phyloP scores from a whole-genome alignment of 2,113 vertebrate species.

The Thunnus maccoyii region DNA sequence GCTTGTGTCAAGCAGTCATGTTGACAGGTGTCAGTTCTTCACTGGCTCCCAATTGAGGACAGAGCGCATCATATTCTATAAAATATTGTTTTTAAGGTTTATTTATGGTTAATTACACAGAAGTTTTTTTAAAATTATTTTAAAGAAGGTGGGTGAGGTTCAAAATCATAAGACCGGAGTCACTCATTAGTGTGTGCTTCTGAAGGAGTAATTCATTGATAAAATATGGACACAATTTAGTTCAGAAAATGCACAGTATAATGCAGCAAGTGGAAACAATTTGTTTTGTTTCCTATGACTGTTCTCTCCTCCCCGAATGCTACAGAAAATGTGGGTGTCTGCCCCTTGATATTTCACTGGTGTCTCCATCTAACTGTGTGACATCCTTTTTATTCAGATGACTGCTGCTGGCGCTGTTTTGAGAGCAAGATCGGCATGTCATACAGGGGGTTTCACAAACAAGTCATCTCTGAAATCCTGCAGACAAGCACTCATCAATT shows the following conservation, averaged over 20 bases:
- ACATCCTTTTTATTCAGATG: conserved; percentile 70
- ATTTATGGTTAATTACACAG: no score
- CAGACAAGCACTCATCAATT: conserved; percentile 71
- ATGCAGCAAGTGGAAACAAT: conserved; percentile 39
- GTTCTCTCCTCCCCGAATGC: conserved; percentile 19
- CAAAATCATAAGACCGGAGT: not conserved
- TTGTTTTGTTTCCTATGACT: conserved; percentile 1
- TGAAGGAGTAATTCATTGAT: not conserved
- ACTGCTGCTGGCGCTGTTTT: conserved; percentile 58
- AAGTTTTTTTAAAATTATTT: no score
- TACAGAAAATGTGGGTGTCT: conserved; percentile 54
- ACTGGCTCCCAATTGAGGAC: conserved; percentile 9
- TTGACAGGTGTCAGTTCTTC: conserved; percentile 41
- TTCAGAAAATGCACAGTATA: conserved; percentile 18
- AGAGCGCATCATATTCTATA: conserved; percentile 10
- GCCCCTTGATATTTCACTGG: conserved; percentile 67
- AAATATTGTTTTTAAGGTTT: no score
- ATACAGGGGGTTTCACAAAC: conserved; percentile 60
- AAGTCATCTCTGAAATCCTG: conserved; percentile 70
- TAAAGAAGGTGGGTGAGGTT: no score
- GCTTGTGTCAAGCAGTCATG: conserved; percentile 7
- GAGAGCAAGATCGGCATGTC: conserved; percentile 66
- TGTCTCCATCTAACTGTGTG: conserved; percentile 54
- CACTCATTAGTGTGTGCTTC: not conserved
- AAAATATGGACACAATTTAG: conserved; percentile 4